Base-by-base conservation (phyloP, 2,888 invertebrate species). In the Ceriagrion tenellum region DNA sequence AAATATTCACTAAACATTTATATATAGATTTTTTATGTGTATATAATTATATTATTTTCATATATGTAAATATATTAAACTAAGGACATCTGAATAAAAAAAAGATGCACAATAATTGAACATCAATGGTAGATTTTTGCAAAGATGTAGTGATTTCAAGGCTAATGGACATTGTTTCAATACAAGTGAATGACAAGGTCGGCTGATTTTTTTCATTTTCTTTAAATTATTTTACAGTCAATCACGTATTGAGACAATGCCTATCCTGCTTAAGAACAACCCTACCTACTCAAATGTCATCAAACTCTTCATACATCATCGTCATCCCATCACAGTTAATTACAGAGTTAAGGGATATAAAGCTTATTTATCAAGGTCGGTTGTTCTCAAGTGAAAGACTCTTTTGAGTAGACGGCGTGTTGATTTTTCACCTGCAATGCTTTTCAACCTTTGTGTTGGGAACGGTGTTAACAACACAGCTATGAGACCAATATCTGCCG, bases 1-100 rank as follows among this genome's bases (percentile, higher is more conserved):
- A 95, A 95, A 95, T 93, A 93, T 93, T 93, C 93, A 93, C 93
- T 93, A 93, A 93, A 93, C 93, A 93, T 93, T 93, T 69, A 93
- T 93, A 93, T 93, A 93, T 93, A 93, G 63, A 47, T 93, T 69
- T 59, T 93, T 47, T 93, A 93, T 69, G 69, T 63, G 47, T 93
- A 93, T 93, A 93, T 93, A 63, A 69, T 93, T 93, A 93, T 93
- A 93, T 93, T 91, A 91, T 91, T 91, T 93, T 93, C 69, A 93
- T 93, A 69, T 93, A 93, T 93, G 93, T 93, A 93, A 93, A 93
- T 93, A 93, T 93, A 93, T 69, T 93, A 93, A 93, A 93, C 93
- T 93, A 93, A 93, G 93, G 93, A 93, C 93, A 93, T 93, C 93
- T 93, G 93, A 93, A 93, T 93, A 93, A 93, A 93, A 69, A n/a